These are phyloP conservation scores for Cryptocephalus moraei DNA, from an alignment of 2,888 invertebrate genomes.

Conservation along the genomic window DNA sequence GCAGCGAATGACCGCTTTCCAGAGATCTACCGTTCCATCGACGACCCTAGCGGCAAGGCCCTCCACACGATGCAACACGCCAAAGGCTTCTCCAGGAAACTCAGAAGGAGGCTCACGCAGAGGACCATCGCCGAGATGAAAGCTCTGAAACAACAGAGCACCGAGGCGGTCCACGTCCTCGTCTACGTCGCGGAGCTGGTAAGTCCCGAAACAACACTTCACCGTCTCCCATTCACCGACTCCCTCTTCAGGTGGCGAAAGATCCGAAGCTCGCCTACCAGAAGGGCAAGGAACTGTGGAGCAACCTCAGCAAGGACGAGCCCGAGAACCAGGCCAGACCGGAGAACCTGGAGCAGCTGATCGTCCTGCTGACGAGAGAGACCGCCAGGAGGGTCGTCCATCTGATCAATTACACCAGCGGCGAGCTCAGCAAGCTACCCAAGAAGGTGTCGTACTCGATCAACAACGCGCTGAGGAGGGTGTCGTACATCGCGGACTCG, in stretches of 20 bases:
- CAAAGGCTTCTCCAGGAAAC: slow-evolving; percentile 63
- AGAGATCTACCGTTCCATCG: slow-evolving; percentile 16
- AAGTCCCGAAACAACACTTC: slow-evolving; percentile 24
- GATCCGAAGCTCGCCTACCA: slow-evolving; percentile 66
- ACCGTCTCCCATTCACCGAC: too few species aligned
- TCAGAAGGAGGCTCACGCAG: slow-evolving; percentile 64
- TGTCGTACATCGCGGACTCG: slow-evolving; percentile 50
- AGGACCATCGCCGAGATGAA: slow-evolving; percentile 71
- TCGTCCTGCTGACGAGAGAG: slow-evolving; percentile 68
- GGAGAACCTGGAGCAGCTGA: slow-evolving; percentile 63
- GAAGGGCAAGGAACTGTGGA: slow-evolving; percentile 65
- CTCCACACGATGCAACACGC: slow-evolving; percentile 71
- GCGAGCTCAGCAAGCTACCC: slow-evolving; percentile 49
- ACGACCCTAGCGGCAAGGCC: slow-evolving; percentile 44
- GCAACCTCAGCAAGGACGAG: slow-evolving; percentile 60
- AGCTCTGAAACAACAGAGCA: slow-evolving; percentile 68
- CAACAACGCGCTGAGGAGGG: slow-evolving; percentile 39
- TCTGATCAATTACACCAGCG: slow-evolving; percentile 60
- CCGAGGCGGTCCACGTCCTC: slow-evolving; percentile 63
- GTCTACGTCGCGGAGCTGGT: slow-evolving; percentile 72
- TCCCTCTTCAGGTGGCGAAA: slow-evolving; percentile 52
- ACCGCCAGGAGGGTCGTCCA: slow-evolving; percentile 69
- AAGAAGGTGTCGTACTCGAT: slow-evolving; percentile 23
- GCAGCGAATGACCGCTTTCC: too few species aligned
- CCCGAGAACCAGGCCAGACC: slow-evolving; percentile 80